Base-by-base conservation (phyloP, 1,140 invertebrate genomes). In the Drosophila takahashii region DNA sequence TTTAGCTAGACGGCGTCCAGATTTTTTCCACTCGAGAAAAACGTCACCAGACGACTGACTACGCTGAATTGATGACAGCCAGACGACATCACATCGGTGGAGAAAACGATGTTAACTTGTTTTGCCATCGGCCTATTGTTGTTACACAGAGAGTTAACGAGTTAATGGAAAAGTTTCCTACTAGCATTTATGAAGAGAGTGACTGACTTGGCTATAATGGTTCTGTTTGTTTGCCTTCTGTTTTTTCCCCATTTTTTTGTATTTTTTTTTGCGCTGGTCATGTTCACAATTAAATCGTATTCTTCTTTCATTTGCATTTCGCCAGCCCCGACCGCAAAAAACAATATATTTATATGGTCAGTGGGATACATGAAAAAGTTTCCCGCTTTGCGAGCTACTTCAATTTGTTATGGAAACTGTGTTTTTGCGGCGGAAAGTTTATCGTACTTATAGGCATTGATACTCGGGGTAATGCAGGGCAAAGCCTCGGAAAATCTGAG, bases 101-200 rank as follows among this genome's bases (percentile, higher is more conserved):
- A 58, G 54, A 54, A 56, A 56, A 75, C 60, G 77, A 72, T 83
- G 72, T 73, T 84, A 83, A 85, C 64, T 67, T 65, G 64, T 65
- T 67, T 67, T 39, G 42, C 29, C 51, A 42, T 16, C 48, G 48
- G 71, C 54, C 76, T 84, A 79, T 83, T 83, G 81, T 84, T 80
- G 70, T 71, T 79, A 73, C 32, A 73, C 36, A 37, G 80, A 62
- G 47, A 84, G 72, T 74, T 85, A 85, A 85, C 81, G 81, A 85
- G 81, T 79, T 85, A 85, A 85, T 85, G 81, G 81, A 85, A 85
- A 85, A 80, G 73, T 85, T 85, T 85, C 41, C 67, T 77, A 74
- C 67, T 69, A 71, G 62, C 83, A 75, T 59, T 48, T 54, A 66
- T 61, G 50, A 66, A 54, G 36, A 66, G 22, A 54, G 27, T 29